Percentiles rank a stretch among this genome's conserved stretches.
These are phyloP conservation scores for Pundamilia nyererei DNA, from an alignment of 2,113 vertebrate species.

Conservation along the genomic window DNA sequence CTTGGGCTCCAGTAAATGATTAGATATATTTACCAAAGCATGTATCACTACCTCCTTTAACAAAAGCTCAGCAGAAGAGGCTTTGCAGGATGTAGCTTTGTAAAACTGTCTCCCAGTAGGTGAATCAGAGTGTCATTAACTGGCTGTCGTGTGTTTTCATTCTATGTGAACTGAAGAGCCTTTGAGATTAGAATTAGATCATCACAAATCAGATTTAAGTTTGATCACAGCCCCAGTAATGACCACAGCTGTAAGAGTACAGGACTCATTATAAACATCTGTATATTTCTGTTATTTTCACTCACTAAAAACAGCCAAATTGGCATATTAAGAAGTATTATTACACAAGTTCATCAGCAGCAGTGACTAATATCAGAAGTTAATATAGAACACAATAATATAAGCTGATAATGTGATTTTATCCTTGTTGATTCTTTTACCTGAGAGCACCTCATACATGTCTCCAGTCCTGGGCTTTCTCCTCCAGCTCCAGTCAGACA, in stretches of 20 bases:
- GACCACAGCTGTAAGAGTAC: not conserved
- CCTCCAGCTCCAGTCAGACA: conserved; percentile 15
- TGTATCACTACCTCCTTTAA: not conserved
- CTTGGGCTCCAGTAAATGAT: not conserved
- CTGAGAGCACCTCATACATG: conserved; percentile 60
- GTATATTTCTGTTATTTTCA: not conserved
- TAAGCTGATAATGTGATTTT: not conserved
- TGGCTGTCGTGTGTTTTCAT: not conserved
- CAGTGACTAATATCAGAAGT: not conserved
- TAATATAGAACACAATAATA: not conserved
- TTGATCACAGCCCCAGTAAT: not conserved
- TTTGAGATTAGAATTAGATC: not conserved
- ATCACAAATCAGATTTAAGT: not conserved
- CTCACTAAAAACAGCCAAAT: not conserved
- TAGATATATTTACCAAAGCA: not conserved
- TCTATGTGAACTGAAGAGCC: not conserved
- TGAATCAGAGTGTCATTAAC: not conserved
- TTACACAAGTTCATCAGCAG: not conserved
- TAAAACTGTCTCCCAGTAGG: not conserved
- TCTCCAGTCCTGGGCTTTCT: conserved; percentile 24
- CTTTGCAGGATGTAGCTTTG: not conserved
- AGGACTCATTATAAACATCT: not conserved
- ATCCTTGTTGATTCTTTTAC: conserved; percentile 35
- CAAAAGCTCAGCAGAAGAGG: not conserved
- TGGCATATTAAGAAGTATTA: not conserved